phyloP scores from a whole-genome alignment of 2,797 vertebrate genomes.

The Arrhamphus sclerolepis region DNA sequence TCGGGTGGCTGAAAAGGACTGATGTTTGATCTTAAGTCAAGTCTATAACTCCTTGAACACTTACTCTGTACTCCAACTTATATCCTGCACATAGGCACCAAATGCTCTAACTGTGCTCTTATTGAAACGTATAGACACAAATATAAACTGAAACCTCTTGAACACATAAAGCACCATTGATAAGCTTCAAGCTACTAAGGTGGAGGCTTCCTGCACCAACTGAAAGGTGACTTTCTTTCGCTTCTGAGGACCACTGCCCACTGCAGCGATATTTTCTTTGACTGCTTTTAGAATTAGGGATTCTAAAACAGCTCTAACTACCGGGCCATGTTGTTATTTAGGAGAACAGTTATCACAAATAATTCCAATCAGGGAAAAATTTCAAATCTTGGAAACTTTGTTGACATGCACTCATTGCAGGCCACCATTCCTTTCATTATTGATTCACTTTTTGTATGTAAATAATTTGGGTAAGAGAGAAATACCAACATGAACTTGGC shows the following conservation, averaged over 20 bases:
- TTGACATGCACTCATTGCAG: conserved; percentile 2
- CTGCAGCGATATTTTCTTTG: conserved; percentile 55
- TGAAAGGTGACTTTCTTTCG: conserved; percentile 74
- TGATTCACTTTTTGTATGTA: conserved; percentile 17
- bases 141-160: conserved; percentile 29
- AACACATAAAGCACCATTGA: conserved; percentile 70
- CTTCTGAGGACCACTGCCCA: conserved; percentile 49
- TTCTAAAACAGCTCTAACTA: conserved; percentile 22
- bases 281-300: conserved; percentile 48
- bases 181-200: conserved; percentile 20
- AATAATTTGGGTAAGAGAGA: conserved; percentile 1
- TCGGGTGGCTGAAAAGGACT: conserved; percentile 18
- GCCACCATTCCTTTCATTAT: conserved; percentile 3
- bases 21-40: conserved; percentile 38
- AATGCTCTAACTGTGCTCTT: conserved; percentile 32
- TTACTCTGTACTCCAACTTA: conserved; percentile 5
- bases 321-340: conserved; percentile 34
- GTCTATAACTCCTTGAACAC: conserved; percentile 10
- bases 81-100: conserved; percentile 23
- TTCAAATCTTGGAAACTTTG: conserved; percentile 1
- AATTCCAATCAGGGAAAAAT: conserved; percentile 1
- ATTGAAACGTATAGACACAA: conserved; percentile 40
- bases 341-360: conserved; percentile 19
- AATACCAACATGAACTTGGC: conserved; percentile 28
- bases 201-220: conserved; percentile 36